Conservation (phyloP, 2,888 invertebrate genomes). For the Rapana venosa region DNA sequence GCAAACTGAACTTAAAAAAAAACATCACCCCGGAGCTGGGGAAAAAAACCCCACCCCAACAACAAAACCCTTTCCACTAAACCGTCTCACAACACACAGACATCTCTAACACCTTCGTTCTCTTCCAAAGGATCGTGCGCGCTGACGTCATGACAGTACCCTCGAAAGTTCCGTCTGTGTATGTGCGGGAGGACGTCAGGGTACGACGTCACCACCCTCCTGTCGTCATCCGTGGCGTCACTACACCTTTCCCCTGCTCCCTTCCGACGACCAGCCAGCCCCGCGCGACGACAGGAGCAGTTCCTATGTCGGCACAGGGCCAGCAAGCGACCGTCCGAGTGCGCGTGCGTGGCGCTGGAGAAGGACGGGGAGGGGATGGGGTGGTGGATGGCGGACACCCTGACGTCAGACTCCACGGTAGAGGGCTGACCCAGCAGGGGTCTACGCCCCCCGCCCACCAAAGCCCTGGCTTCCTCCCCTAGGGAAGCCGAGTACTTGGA, state of each 20-base stretch:
- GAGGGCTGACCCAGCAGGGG: slow-evolving; percentile 29
- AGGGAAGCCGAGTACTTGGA: slow-evolving; percentile 49
- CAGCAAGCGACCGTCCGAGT: slow-evolving; percentile 55
- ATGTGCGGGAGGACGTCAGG: slow-evolving; percentile 35
- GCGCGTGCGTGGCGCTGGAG: slow-evolving; percentile 53
- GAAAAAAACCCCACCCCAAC: neutral
- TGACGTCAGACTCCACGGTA: slow-evolving; percentile 53
- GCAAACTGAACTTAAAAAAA: neutral
- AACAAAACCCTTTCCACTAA: neutral
- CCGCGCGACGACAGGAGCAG: slow-evolving; percentile 49
- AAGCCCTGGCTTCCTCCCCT: slow-evolving; percentile 32
- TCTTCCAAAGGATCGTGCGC: neutral
- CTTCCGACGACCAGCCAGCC: neutral
- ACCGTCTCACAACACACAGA: neutral
- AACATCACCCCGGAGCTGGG: neutral
- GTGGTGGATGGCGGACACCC: slow-evolving; percentile 31
- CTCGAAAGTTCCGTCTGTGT: slow-evolving; percentile 12
- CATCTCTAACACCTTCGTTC: neutral
- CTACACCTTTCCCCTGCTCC: neutral
- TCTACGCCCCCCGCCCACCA: slow-evolving; percentile 29
- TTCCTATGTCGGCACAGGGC: slow-evolving; percentile 54
- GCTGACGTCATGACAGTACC: neutral
- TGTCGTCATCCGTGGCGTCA: neutral
- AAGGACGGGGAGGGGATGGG: slow-evolving; percentile 30
- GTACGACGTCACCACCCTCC: slow-evolving; percentile 42